Evolutionary conservation across 2,797 vertebrate species (phyloP).

Genomic region (Micrastur ruficollis): DNA sequence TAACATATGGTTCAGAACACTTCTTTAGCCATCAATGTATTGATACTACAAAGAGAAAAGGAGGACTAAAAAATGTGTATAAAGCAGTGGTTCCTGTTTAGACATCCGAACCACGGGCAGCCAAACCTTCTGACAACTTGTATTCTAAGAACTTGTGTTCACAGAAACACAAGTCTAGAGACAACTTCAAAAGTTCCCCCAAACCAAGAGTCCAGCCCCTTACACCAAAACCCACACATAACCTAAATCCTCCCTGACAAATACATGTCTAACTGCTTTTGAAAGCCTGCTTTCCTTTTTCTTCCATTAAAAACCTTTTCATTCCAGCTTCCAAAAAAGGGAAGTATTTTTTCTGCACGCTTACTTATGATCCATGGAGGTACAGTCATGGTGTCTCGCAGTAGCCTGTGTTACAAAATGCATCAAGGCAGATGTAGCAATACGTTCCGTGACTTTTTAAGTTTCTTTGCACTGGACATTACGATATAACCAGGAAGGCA

Average conservation of each 20-base stretch:
- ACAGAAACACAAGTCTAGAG: neutral
- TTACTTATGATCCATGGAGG: neutral
- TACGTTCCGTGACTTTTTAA: neutral
- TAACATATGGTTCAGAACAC: neutral
- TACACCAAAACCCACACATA: neutral
- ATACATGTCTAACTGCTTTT: neutral
- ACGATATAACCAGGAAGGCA: neutral
- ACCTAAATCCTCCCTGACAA: neutral
- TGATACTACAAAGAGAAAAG: neutral
- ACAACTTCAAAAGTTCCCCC: neutral
- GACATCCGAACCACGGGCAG: neutral
- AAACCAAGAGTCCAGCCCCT: neutral
- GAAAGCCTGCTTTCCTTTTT: neutral
- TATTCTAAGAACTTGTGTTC: neutral
- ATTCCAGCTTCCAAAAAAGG: neutral
- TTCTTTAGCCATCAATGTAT: neutral
- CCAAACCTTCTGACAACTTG: neutral
- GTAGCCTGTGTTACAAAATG: neutral
- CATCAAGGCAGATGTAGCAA: neutral
- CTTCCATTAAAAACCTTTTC: neutral
- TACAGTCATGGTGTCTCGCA: accelerated
- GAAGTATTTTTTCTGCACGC: neutral
- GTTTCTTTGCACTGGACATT: neutral
- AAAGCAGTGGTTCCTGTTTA: neutral
- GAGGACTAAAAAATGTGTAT: neutral